Evolutionary conservation across 2,113 vertebrate species (phyloP).

Genomic region (Potamarius usumacintae): DNA sequence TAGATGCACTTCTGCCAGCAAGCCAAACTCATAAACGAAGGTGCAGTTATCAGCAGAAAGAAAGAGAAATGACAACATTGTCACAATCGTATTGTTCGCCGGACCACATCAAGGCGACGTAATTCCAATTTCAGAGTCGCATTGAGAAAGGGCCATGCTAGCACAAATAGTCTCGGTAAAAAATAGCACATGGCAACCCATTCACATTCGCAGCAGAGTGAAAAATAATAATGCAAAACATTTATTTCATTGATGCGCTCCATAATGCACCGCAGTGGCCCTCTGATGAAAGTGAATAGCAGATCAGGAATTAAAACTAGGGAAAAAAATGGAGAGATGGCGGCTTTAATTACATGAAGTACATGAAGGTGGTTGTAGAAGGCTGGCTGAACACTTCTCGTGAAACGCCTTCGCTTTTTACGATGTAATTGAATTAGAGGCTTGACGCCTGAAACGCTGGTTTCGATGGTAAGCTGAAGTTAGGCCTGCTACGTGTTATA

Average conservation of each 20-base stretch:
- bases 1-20: neutral
- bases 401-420: constrained; percentile 37
- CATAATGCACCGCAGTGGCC: constrained; percentile 60
- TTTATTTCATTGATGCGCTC: constrained; percentile 68
- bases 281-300: constrained; percentile 61
- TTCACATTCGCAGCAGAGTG: constrained; percentile 14
- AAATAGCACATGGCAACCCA: constrained; percentile 49
- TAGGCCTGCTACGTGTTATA: constrained; percentile 15
- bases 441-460: constrained; percentile 28
- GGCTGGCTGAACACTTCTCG: constrained; percentile 24
- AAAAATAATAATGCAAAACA: constrained; percentile 23
- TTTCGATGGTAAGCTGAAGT: constrained; percentile 21
- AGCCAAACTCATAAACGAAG: constrained; percentile 8
- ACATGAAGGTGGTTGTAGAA: constrained; percentile 5
- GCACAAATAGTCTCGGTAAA: constrained; percentile 61
- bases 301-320: constrained; percentile 24
- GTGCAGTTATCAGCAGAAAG: constrained; percentile 64
- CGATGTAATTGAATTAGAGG: constrained; percentile 50
- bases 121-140: constrained; percentile 64
- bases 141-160: constrained; percentile 67
- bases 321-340: neutral
- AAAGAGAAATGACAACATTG: constrained; percentile 64
- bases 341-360: constrained; percentile 15
- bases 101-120: constrained; percentile 68
- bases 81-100: constrained; percentile 61